phyloP scores from a whole-genome alignment of 2,888 invertebrate species.

The Lacanobia oleracea region DNA sequence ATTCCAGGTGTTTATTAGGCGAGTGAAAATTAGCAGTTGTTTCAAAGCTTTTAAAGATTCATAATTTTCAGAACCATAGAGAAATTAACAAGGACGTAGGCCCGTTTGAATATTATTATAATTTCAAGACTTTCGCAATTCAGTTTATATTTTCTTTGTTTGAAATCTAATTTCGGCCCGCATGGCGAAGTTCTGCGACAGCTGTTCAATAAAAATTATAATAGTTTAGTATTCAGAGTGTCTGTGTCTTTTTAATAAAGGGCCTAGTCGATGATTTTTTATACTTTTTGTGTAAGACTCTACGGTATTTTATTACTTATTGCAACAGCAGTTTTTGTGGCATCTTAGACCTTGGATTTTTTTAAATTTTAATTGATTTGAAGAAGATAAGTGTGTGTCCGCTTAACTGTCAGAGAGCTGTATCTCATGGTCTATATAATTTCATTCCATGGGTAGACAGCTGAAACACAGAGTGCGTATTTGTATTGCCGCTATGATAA shows the following conservation, averaged over 20 bases:
- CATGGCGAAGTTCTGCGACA: constrained; percentile 38
- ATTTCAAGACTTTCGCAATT: constrained; percentile 41
- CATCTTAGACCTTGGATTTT: too few relatives aligned
- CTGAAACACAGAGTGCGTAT: too few relatives aligned
- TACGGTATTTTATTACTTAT: not conserved
- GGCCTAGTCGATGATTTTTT: not conserved
- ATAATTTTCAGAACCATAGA: constrained; percentile 38
- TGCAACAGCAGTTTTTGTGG: too few relatives aligned
- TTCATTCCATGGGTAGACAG: too few relatives aligned
- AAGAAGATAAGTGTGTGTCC: too few relatives aligned
- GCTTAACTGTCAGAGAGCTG: too few relatives aligned
- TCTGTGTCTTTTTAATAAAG: constrained; percentile 38
- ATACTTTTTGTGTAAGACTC: not conserved
- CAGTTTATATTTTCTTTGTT: constrained; percentile 51
- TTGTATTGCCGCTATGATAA: too few relatives aligned
- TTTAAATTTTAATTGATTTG: too few relatives aligned
- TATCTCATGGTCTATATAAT: too few relatives aligned
- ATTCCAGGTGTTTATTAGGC: constrained; percentile 20
- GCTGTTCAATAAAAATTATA: constrained; percentile 56
- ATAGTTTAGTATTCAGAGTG: constrained; percentile 52
- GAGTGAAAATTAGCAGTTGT: constrained; percentile 49
- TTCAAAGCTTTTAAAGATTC: constrained; percentile 31
- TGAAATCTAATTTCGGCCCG: constrained; percentile 48
- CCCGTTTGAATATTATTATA: constrained; percentile 52
- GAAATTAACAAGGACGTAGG: constrained; percentile 44